Evolutionary conservation across 92 coral and sea anemone species (phyloP), one percentile per base, ranked within the genome.

Genomic region (Isaurus tuberculatus): DNA sequence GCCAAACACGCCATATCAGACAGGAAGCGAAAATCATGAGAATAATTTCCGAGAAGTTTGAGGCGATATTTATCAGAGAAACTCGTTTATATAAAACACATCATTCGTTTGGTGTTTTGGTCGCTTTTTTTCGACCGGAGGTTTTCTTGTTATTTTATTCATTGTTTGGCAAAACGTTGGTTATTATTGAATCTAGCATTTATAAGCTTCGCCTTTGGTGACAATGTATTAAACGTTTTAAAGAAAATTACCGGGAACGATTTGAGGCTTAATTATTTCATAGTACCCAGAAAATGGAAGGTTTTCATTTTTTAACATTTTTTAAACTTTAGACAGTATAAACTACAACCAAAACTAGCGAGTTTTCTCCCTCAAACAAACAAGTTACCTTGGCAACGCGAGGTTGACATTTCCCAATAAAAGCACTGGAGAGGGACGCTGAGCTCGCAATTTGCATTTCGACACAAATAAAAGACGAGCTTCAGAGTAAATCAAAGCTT

Each of bases 371-470:
- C 31, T 26, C 68, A 23, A 63, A 63, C 68, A 63, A 63, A 63
- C 16, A 8, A 3, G 68, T 63, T 63, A 8, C 68, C 68, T 63
- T 63, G 68, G 68, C 10, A 63, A 63, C 69, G 34, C 29, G 69
- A 55, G 15, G 69, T 63, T 25, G 33, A 25, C 33, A 26, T 26
- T 63, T 8, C 29, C 1, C 8, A 0, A 55, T 19, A 14, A 55
- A 15, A 16, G 5, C 8, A 22, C 8, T n/a, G 34, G 22, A 23
- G 20, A 20, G 32, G 34, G 67, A 61, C 67, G 67, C 67, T 51
- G 19, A n/a, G 31, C 67, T 63, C 65, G 22, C 7, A 57, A 57
- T 27, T 19, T 8, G 22, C 6, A 19, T 57, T 57, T 25, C 27
- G 27, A 63, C 27, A 22, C 69, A 2, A 25, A 4, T 63, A 26